These are phyloP conservation scores for Pampusana beccarii DNA, from an alignment of 2,113 vertebrate species.

Conservation along the genomic window DNA sequence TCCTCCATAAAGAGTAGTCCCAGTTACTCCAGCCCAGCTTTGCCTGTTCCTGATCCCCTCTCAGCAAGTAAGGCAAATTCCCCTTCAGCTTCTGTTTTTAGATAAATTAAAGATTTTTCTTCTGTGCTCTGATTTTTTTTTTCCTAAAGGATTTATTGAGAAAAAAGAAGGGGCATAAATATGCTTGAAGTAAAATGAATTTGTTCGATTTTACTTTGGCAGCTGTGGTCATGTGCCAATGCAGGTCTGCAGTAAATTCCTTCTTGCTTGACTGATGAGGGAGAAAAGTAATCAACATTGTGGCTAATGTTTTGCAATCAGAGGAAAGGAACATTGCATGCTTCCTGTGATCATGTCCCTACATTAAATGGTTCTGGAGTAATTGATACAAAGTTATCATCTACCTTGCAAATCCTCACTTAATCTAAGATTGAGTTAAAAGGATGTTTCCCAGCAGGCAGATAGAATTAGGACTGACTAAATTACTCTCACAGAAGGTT, in stretches of 20 bases:
- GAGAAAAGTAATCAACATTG: not conserved
- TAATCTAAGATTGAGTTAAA: conserved; percentile 8
- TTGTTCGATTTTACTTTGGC: not conserved
- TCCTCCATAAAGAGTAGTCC: not conserved
- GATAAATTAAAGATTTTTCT: not conserved
- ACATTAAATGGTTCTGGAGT: not conserved
- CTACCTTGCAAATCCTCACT: not conserved
- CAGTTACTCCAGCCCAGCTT: not conserved
- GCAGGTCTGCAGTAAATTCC: not conserved
- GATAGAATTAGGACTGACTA: not conserved
- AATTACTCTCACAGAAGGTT: not conserved
- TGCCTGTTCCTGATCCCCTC: not conserved
- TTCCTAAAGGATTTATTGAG: not conserved
- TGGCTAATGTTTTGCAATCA: not conserved
- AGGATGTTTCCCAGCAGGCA: not conserved
- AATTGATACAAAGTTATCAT: not conserved
- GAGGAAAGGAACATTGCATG: not conserved
- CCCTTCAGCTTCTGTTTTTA: not conserved
- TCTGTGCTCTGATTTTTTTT: not conserved
- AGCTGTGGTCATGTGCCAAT: not conserved
- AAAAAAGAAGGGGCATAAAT: not conserved
- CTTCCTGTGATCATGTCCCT: not conserved
- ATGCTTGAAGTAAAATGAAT: not conserved
- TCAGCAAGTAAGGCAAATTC: not conserved
- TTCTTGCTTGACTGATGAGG: not conserved